Base-by-base conservation (phyloP, 2,888 invertebrate genomes). In the Euplagia quadripunctaria region DNA sequence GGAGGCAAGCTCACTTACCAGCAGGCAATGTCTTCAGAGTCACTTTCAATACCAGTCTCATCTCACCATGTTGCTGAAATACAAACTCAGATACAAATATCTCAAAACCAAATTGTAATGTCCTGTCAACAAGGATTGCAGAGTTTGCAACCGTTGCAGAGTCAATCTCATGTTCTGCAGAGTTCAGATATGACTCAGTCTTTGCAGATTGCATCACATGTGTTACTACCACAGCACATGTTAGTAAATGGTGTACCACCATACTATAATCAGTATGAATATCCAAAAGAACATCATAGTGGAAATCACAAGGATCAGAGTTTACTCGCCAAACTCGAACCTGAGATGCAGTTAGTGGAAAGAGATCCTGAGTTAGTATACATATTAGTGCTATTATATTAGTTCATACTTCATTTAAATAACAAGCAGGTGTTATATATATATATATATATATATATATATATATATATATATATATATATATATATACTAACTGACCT, bases 101-200 rank as follows among this genome's bases (percentile, higher is more conserved):
- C 92, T 0, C 94, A 93, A 78, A 93, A 92, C 75, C 92, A 93
- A 75, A 89, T 94, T 49, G 90, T 94, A 0, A 91, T 95, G 93
- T 93, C 94, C 0, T 94, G 93, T 75, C 93, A 93, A 76, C 94
- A 93, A 81, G 92, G 94, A 52, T 77, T 94, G 61, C 93, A 93
- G 76, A 89, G 85, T 67, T 83, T 91, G 20, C 89, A 89, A 31
- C 85, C 87, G 0, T 72, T 90, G 72, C 88, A 87, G 49, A 80
- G 83, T 12, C 90, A 89, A 76, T 85, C 90, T 0, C 79, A 89
- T 70, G 84, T 91, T 0, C 71, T 94, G 17, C 94, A 93, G 72
- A 85, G 84, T 63, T 84, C 91, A 0, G 93, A 94, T 2, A 86
- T 93, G 79, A 89, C 87, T 0, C 91, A 92, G 64, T 88, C 92